A percentile compares a stretch with the other conserved stretches of the same genome.
Evolutionary conservation across 2,113 vertebrate genomes (phyloP).

Genomic region (Spheniscus mendiculus): DNA sequence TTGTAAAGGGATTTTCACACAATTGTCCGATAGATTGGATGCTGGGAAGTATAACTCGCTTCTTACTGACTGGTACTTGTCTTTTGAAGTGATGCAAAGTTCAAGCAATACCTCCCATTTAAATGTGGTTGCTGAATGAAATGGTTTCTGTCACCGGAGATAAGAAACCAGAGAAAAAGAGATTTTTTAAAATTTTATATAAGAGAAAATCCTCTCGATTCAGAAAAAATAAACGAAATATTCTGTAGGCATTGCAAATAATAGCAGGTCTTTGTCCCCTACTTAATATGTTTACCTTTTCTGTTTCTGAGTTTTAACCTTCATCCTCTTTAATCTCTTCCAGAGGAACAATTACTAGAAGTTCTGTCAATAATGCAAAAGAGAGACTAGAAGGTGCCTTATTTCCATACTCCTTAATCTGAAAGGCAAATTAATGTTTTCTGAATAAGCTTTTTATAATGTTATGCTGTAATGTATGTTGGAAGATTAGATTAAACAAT

Average conservation of each 20-base stretch:
- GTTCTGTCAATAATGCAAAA: slow-evolving; percentile 47
- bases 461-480: neutral
- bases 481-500: slow-evolving; percentile 28
- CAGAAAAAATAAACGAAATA: neutral
- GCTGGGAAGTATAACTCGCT: neutral
- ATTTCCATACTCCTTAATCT: slow-evolving; percentile 8
- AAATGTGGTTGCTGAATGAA: neutral
- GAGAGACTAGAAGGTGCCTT: neutral
- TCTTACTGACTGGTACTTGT: slow-evolving; percentile 24
- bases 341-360: slow-evolving; percentile 28
- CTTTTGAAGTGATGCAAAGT: slow-evolving; percentile 24
- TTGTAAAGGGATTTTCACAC: slow-evolving; percentile 52
- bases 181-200: neutral
- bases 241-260: neutral
- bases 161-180: slow-evolving; percentile 16
- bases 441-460: neutral
- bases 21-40: slow-evolving; percentile 4
- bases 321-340: slow-evolving; percentile 20
- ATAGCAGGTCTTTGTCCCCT: neutral
- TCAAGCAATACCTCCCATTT: neutral
- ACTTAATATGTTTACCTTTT: neutral
- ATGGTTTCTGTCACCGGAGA: slow-evolving; percentile 23
- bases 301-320: slow-evolving; percentile 29
- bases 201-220: neutral
- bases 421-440: slow-evolving; percentile 41